These are phyloP conservation scores for Montipora efflorescens DNA, from an alignment of 64 coral and sea anemone genomes.

Conservation along the genomic window DNA sequence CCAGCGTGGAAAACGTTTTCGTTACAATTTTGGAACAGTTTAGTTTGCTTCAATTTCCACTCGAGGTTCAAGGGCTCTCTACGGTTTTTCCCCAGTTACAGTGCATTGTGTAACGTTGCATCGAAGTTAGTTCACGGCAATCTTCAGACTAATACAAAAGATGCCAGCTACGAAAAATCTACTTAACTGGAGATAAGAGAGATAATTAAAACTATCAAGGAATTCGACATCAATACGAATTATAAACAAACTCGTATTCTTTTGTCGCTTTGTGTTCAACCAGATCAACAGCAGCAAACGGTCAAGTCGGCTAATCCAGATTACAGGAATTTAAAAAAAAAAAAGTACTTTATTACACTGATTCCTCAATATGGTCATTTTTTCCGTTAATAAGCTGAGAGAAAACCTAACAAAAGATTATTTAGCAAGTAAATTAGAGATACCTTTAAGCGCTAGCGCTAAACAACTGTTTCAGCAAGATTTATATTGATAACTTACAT, in stretches of 20 bases:
- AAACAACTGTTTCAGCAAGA: no score
- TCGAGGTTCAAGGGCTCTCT: not conserved
- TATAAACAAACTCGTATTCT: not conserved
- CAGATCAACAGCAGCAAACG: not conserved
- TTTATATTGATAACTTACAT: no score
- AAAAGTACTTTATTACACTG: not conserved
- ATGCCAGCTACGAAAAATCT: not conserved
- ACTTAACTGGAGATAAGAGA: not conserved
- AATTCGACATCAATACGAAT: not conserved
- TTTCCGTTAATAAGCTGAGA: not conserved
- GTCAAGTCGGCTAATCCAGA: no score
- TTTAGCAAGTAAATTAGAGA: not conserved
- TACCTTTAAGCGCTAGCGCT: not conserved
- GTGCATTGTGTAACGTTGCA: not conserved
- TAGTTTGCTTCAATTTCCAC: not conserved
- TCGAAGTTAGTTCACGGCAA: not conserved
- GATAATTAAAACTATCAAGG: conserved; percentile 4
- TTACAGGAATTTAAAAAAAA: not conserved
- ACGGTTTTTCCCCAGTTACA: not conserved
- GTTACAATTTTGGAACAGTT: not conserved
- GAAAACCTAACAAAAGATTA: not conserved
- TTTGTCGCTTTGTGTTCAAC: not conserved
- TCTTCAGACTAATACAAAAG: not conserved
- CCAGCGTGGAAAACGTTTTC: no score
- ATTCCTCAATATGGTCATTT: not conserved